These are phyloP conservation scores for Nesidiocoris tenuis DNA, from an alignment of 2,888 invertebrate genomes.

Conservation along the genomic window DNA sequence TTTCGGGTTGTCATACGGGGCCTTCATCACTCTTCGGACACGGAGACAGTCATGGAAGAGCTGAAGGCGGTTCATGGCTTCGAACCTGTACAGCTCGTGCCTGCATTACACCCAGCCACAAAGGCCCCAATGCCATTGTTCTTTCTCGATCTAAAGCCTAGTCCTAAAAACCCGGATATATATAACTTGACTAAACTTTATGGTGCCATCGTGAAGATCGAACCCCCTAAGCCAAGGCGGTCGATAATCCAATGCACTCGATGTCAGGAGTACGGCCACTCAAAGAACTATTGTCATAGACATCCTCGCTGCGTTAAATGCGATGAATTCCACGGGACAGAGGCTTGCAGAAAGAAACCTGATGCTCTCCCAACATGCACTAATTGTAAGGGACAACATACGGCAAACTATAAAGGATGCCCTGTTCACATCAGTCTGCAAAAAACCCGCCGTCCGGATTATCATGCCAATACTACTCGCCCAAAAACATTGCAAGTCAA, in stretches of 20 bases:
- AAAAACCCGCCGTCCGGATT: not conserved
- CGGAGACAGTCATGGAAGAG: not conserved
- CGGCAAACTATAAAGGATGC: not conserved
- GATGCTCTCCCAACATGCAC: not conserved
- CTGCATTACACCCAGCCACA: not conserved
- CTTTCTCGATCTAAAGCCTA: constrained; percentile 2
- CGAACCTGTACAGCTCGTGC: not conserved
- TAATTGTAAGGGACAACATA: not conserved
- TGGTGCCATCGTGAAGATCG: not conserved
- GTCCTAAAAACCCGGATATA: not conserved
- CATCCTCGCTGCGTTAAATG: not conserved
- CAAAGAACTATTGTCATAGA: not conserved
- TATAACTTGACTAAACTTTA: not conserved
- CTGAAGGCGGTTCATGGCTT: not conserved
- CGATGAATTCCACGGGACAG: not conserved
- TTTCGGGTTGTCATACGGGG: not conserved
- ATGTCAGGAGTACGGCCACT: not conserved
- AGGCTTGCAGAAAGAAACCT: not conserved
- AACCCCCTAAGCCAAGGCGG: not conserved
- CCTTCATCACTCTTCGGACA: not conserved
- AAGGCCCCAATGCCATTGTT: not conserved
- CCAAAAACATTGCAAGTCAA: not conserved
- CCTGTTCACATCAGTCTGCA: not conserved
- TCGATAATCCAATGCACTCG: not conserved
- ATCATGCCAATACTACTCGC: no score